Evolutionary conservation across 1,140 invertebrate genomes (phyloP), one percentile per base, ranked within the genome.

Genomic region (Dolichoris vasculosae): DNA sequence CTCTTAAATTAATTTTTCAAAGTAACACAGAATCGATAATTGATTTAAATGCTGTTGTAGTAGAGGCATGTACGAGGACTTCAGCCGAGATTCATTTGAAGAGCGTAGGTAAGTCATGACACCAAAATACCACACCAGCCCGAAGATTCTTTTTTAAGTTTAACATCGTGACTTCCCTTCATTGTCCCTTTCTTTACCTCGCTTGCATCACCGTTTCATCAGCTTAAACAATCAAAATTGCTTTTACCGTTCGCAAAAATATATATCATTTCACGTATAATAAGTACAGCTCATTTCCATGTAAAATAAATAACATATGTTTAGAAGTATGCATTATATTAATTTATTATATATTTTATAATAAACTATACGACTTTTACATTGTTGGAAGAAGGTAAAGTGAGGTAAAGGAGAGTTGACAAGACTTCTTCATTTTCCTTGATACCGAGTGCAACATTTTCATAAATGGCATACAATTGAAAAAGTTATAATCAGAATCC

Each of bases 11-110:
- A 35, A 76, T 48, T 76, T 75, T 67, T 20, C 59, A 15, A 80
- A 82, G 77, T 87, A 87, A 67, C 51, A 88, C 85, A 85, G 90
- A 91, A 90, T 91, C 90, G 89, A 93, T 92, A 92, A 92, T 91
- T 92, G 90, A 91, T 93, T 92, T 88, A 92, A 89, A 88, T 90
- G 90, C 88, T 92, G 91, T 93, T 93, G 88, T 92, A 93, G 92
- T 93, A 93, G 92, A 93, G 95, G 95, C 89, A 95, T 96, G 94
- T 97, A 96, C 94, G 96, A 97, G 94, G 96, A 97, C 94, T 97
- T 97, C 91, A 97, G 96, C 92, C 94, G 96, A 88, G 96, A 97
- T 93, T 96, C 96, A 67, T 97, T 97, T 93, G 96, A 97, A 94
- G 96, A 97, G 89, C 95, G 96, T 93, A 96, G 96, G 96, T 97